Base-by-base conservation (phyloP, 2,113 vertebrate species). In the Labeo catla region DNA sequence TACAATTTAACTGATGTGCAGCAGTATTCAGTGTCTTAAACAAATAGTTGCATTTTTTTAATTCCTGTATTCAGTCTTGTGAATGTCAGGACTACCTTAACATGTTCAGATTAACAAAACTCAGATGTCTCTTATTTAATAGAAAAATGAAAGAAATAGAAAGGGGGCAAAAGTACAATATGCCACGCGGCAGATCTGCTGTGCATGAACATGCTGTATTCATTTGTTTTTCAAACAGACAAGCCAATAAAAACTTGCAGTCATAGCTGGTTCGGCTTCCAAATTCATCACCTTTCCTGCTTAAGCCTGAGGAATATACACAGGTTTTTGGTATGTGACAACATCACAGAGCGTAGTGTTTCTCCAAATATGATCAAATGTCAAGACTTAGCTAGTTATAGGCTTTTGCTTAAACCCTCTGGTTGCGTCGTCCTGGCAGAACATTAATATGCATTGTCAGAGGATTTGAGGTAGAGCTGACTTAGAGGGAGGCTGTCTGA, bases 361-460 rank as follows among this genome's bases (percentile, higher is more conserved):
- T 92, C 87, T 91, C 86, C 74, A 73, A 21, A 78, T 89, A 89
- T 88, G 90, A 92, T 93, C 57, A 81, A 87, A 91, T 90, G 93
- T 90, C 52, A 89, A 90, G 88, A 89, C 91, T 92, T 85, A 92
- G 89, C 89, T 86, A 89, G 88, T 89, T 91, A 89, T 86, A 89
- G 91, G 88, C 77, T 91, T 90, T 85, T 86, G 89, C 86, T 79
- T 81, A 89, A 88, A 82, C 34, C 77, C 70, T 76, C 88, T 36
- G 84, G 88, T 85, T 87, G 78, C 68, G 59, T 77, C 63, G 70
- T 76, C 84, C 83, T 90, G 91, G 93, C 89, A 91, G 88, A 87
- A 81, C 84, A 91, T 88, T 92, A 93, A 93, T 93, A 84, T 47
- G 83, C 91, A 84, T 89, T 87, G 90, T 92, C 91, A 92, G 89